Base-by-base conservation (phyloP, 2,888 invertebrate species). In the Drymonia ruficornis region DNA sequence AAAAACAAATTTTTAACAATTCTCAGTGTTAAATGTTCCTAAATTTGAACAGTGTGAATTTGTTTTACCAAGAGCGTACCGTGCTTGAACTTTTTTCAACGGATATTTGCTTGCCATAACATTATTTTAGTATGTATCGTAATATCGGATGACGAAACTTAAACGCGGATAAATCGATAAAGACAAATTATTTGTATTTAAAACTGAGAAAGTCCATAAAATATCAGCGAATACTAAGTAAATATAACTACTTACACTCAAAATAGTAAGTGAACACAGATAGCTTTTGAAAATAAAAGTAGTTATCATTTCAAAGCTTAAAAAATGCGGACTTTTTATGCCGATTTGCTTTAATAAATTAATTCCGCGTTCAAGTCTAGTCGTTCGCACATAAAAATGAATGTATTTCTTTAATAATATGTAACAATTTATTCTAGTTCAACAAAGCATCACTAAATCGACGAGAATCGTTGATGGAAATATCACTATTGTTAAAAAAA, bases 1-100 rank as follows among this genome's bases (percentile, higher is more conserved):
- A 80, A 83, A 81, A 84, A 83, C 59, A 67, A 23, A 82, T 81
- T 84, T 86, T 76, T 83, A 86, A 86, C 86, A 87, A 87, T 85
- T 90, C 89, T 90, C 89, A 89, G 84, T 91, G 91, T 91, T 91
- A 84, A 89, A 91, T 90, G 91, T 91, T 91, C 91, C 91, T 91
- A 91, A 90, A 91, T 89, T 90, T 84, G 80, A 89, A 86, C 86
- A 86, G 78, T 84, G 86, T 84, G 84, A 85, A 83, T 82, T 84
- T 85, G n/a, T 86, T 85, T 79, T 76, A 83, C 74, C 76, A 77
- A 68, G 62, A 73, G 63, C 58, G 55, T 78, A 83, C 81, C 79
- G 72, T 80, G 74, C 73, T 83, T 65, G 61, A 77, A 74, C 56
- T 71, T 73, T 69, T 54, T 49, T 49, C 55, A 49, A 70, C 71